These are phyloP conservation scores for Sylvilagus bachmani DNA, from an alignment of 2,113 vertebrate species.

Conservation along the genomic window DNA sequence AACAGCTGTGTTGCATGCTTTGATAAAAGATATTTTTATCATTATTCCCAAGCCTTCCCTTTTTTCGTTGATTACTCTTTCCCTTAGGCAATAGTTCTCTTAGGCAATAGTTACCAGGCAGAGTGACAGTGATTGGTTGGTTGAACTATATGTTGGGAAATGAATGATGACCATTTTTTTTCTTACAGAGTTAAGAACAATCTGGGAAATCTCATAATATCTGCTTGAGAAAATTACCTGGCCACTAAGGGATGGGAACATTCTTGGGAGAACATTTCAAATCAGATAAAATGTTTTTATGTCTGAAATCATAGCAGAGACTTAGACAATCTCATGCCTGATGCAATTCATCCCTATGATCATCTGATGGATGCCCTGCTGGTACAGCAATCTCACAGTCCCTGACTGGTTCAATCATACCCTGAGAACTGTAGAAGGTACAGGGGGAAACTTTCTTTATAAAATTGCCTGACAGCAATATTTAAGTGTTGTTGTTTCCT, in stretches of 20 bases:
- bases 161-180: neutral
- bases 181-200: slow-evolving; percentile 5
- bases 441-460: neutral
- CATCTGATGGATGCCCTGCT: neutral
- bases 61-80: neutral
- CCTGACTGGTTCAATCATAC: neutral
- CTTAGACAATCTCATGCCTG: neutral
- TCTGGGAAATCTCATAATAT: slow-evolving; percentile 13
- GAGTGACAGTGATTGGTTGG: neutral
- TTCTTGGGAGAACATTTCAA: slow-evolving; percentile 11
- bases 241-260: neutral
- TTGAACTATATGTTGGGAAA: neutral
- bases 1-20: slow-evolving; percentile 56
- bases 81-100: neutral
- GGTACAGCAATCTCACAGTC: neutral
- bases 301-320: slow-evolving; percentile 2
- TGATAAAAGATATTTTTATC: slow-evolving; percentile 80
- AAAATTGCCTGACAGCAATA: neutral
- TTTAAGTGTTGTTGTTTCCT: slow-evolving; percentile 36
- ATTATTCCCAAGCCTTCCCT: neutral
- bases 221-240: neutral
- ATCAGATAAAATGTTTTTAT: neutral
- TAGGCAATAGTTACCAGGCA: neutral
- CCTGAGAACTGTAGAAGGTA: neutral
- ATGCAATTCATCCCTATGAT: neutral